Evolutionary conservation across 2,888 invertebrate species (phyloP), one percentile per base, ranked within the genome.

Genomic region (Xestia c-nigrum): DNA sequence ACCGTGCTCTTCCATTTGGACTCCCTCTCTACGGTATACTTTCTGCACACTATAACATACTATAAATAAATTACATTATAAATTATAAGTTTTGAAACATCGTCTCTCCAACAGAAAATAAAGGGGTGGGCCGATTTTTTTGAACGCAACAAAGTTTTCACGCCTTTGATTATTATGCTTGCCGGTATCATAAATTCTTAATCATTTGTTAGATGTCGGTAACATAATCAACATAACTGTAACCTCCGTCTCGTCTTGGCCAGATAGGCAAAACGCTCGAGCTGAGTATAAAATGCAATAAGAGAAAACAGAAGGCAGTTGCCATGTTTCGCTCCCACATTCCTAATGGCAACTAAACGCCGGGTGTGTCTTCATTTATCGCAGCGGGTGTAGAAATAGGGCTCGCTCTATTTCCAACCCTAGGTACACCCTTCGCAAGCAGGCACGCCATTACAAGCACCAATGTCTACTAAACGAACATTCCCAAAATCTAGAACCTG

Each of bases 261-360:
- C 0, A 38, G n/a, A n/a, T 31, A 38, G 4, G 0, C n/a, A 38
- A 70, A 61, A 24, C n/a, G 24, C 9, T 24, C 24, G 38, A 68
- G 3, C 31, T 31, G 46, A 57, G n/a, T 16, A 63, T 63, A 12
- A 63, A 63, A 52, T 6, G 47, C 19, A 46, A 59, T 24, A 40
- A 16, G 78, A 12, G 38, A 70, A 52, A 78, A 64, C 31, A 31
- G 14, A 31, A 40, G 21, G 6, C 46, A 38, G 31, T n/a, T 24
- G 21, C 47, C 9, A 65, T 64, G 21, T 57, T 73, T 57, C 64
- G 43, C 43, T 65, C 10, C 21, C 55, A 21, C 43, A 46, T 50
- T 31, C 59, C 24, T 38, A 65, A 78, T 57, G 43, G 57, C 21
- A 7, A 74, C 24, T 80, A 74, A 80, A 38, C 9, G 5, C 47